A percentile compares a stretch with the other conserved stretches of the same genome.
Evolutionary conservation across 2,888 invertebrate species (phyloP).

Genomic region (Dyspetes luteomarginatus): DNA sequence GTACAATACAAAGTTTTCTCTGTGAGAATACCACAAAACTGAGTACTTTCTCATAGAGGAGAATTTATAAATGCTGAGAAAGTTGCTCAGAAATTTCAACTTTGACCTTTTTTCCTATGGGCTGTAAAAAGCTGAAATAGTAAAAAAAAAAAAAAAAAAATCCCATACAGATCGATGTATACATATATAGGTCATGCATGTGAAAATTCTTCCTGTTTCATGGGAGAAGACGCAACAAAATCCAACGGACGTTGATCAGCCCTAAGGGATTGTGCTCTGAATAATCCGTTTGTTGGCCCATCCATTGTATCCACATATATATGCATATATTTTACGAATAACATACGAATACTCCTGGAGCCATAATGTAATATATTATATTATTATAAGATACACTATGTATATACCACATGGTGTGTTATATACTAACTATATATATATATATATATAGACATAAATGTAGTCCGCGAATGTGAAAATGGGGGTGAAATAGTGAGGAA

Average conservation of each 20-base stretch:
- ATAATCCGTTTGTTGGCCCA: constrained; percentile 35
- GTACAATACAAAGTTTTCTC: too few species aligned
- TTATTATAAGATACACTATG: constrained; percentile 19
- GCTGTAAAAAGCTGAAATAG: too few species aligned
- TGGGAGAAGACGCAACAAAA: neutral
- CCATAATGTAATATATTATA: constrained; percentile 33
- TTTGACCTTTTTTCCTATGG: too few species aligned
- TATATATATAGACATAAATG: neutral
- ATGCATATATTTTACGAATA: neutral
- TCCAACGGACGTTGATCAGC: constrained; percentile 42
- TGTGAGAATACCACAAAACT: too few species aligned
- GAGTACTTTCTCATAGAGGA: too few species aligned
- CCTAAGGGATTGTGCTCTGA: constrained; percentile 20
- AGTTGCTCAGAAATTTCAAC: too few species aligned
- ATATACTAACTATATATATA: too few species aligned
- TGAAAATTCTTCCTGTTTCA: neutral
- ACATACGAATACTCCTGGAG: constrained; percentile 24
- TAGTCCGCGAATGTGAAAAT: neutral
- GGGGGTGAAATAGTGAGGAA: neutral
- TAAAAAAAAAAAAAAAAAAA: neutral
- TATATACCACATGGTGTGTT: too few species aligned
- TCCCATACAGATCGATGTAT: constrained; percentile 24
- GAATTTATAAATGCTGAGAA: too few species aligned
- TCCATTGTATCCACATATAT: neutral
- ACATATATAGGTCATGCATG: neutral